These are phyloP conservation scores for Pachyrhynchus sulphureomaculatus DNA, from an alignment of 1,140 invertebrate species.

Conservation along the genomic window DNA sequence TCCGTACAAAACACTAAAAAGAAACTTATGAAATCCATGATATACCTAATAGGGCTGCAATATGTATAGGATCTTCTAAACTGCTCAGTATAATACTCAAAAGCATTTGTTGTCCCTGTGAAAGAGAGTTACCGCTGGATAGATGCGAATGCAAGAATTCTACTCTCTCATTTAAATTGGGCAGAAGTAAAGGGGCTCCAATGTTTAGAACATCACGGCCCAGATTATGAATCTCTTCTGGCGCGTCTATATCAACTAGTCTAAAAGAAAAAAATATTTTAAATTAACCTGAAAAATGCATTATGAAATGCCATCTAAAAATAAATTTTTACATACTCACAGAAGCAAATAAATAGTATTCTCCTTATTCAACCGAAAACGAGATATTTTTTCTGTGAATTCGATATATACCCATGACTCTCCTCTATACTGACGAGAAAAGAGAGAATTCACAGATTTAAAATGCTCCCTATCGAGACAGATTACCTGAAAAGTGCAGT, in stretches of 20 bases:
- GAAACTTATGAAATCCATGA: too few species aligned
- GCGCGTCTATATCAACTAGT: constrained; percentile 62
- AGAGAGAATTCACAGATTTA: too few species aligned
- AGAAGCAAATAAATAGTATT: too few species aligned
- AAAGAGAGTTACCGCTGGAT: constrained; percentile 58
- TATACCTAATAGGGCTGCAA: constrained; percentile 56
- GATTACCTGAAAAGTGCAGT: constrained; percentile 60
- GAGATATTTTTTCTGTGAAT: too few species aligned
- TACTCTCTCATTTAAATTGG: constrained; percentile 61
- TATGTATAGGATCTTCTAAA: constrained; percentile 63
- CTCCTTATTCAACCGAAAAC: too few species aligned
- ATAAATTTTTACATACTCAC: too few species aligned
- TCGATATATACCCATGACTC: too few species aligned
- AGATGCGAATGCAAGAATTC: constrained; percentile 61
- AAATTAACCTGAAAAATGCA: too few species aligned
- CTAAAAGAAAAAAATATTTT: constrained; percentile 48
- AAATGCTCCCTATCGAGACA: too few species aligned
- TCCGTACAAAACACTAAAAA: too few species aligned
- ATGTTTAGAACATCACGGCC: constrained; percentile 61
- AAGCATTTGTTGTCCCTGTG: constrained; percentile 64
- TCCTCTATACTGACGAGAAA: too few species aligned
- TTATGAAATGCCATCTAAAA: too few species aligned
- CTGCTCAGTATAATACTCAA: constrained; percentile 63
- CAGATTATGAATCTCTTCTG: constrained; percentile 56
- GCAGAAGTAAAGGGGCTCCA: constrained; percentile 62